Evolutionary conservation across 1,140 invertebrate species (phyloP).

Genomic region (Penaeus indicus): DNA sequence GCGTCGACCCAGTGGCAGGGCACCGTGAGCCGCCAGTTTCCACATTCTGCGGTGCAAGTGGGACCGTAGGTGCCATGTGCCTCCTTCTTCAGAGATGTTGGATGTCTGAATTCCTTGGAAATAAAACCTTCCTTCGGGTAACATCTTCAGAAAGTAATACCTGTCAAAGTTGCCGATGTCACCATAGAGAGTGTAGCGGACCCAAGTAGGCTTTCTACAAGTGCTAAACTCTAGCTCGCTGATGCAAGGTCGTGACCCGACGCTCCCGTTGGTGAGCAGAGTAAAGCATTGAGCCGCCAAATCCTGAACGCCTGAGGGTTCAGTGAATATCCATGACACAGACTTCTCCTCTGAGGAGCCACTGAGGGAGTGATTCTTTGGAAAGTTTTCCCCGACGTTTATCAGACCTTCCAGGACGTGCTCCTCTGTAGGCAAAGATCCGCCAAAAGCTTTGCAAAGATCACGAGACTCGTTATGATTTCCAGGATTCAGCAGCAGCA

Average conservation of each 20-base stretch:
- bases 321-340: slow-evolving; percentile 18
- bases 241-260: slow-evolving; percentile 1
- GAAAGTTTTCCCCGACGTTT: too few species aligned
- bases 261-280: background rate
- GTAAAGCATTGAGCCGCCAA: background rate
- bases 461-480: too few species aligned
- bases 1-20: slow-evolving; percentile 16
- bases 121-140: background rate
- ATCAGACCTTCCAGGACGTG: too few species aligned
- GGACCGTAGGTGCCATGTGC: slow-evolving; percentile 2
- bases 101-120: slow-evolving; percentile 26
- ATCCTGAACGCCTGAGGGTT: background rate
- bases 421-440: too few species aligned
- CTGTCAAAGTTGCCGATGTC: slow-evolving; percentile 7
- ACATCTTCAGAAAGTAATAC: background rate
- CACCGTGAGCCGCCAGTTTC: background rate
- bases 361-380: background rate
- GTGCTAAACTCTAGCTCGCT: slow-evolving; percentile 33
- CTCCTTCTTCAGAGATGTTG: background rate
- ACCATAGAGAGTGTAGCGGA: slow-evolving; percentile 33
- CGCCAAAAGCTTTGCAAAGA: too few species aligned
- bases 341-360: background rate
- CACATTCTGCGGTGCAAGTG: background rate
- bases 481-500: too few species aligned
- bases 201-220: background rate